Base-by-base conservation (phyloP, 1,140 invertebrate genomes). In the Lutraria rhynchaena region DNA sequence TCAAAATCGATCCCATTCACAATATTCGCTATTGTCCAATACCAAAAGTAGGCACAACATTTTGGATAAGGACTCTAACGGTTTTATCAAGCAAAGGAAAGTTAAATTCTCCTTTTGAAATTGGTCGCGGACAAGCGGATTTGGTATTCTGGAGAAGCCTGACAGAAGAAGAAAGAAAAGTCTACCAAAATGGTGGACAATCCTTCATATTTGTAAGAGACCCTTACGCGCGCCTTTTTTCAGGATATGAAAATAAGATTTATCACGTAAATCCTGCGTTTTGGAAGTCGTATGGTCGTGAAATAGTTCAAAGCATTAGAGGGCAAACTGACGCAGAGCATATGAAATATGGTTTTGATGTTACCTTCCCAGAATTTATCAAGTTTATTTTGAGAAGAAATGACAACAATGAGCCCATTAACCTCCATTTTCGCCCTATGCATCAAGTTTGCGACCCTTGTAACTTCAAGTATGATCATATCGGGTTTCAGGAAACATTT, bases 401-500 rank as follows among this genome's bases (percentile, higher is more conserved):
- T 19, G 49, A 49, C 17, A 60, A 29, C 19, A 41, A 57, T 9
- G 49, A 11, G 22, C 31, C 46, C 24, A 76, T 58, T 1, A 76
- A 87, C 35, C 44, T 61, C 1, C 86, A 87, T 57, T 87, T 86
- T 61, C 74, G 55, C 3, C 85, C 86, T 1, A 81, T 84, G 57
- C 77, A 76, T 22, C 73, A 80, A 41, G 67, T 80, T 19, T 87
- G 86, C 53, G 35, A 61, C 19, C 85, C 85, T 3, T 87, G 86
- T 61, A 46, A 82, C 46, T 82, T 87, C 24, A 46, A 77, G n/a
- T 87, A 86, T 49, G 71, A 86, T 55, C 78, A 84, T 29, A 82
- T 87, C 19, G 85, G 83, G 0, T 84, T 83, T 57, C 63, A 86
- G 63, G 86, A 87, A 73, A 76, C 83, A 46, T 82, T 87, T 69